Evolutionary conservation across 2,113 vertebrate genomes (phyloP), one percentile per base, ranked within the genome.

Genomic region (Daubentonia madagascariensis): DNA sequence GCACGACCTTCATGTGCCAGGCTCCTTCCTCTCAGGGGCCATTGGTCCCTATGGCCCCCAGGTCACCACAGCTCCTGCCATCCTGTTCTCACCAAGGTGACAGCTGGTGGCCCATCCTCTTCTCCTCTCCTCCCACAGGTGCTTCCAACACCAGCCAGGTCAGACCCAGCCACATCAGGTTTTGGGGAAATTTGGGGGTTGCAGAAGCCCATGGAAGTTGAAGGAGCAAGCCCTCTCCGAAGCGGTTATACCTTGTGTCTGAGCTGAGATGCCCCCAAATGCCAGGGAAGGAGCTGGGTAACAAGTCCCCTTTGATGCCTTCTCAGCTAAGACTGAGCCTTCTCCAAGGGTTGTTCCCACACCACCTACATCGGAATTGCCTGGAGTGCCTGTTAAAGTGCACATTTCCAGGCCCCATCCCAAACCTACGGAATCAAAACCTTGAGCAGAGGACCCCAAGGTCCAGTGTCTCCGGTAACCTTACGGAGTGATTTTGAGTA

Each of bases 41-140:
- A 2, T 25, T 3, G 2, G 32, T 50, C 48, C 89, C 1, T 40
- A 35, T 30, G 20, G 28, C 4, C 9, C 13, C 40, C 63, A 16
- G 12, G 11, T 75, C 16, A 8, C 17, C 17, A 13, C 12, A 3
- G 22, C 48, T n/a, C 13, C 32, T 40, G 63, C 50, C 9, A 3
- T 61, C 22, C 50, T 14, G 3, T 12, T 22, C 25, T 25, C 18
- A n/a, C 17, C 0, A 4, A 54, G 63, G 48, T 20, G 17, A 73
- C 35, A 6, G 48, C 12, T 16, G 22, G 25, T 20, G 8, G 25
- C 43, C 20, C 20, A 20, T 25, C 50, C 30, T 54, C n/a, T 40
- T 18, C 14, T 18, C 40, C 2, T n/a, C 5, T n/a, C 11, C 14
- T 17, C 32, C 22, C 50, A 11, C 12, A 0, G 0, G 0, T 20